phyloP scores from a whole-genome alignment of 2,113 vertebrate species.

The Morone saxatilis region DNA sequence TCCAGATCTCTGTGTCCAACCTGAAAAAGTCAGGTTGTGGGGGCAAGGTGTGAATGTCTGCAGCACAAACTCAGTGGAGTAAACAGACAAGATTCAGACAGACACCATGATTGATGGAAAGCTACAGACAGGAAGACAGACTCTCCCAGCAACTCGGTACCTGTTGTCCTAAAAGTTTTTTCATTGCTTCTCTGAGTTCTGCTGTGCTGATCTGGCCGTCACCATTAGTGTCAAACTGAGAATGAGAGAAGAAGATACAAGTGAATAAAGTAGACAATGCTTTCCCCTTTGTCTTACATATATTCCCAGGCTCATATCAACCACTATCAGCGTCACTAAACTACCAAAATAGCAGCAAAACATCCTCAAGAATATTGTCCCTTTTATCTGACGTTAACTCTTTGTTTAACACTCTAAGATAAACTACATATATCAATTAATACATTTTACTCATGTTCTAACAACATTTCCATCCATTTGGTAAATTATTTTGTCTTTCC shows the following conservation, averaged over 20 bases:
- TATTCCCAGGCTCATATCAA: neutral
- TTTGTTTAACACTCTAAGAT: neutral
- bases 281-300: neutral
- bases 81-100: conserved; percentile 14
- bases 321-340: neutral
- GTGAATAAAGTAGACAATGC: neutral
- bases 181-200: conserved; percentile 97
- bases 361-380: neutral
- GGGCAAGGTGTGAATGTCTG: conserved; percentile 28
- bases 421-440: too few species aligned
- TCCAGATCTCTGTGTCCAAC: conserved; percentile 96
- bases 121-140: neutral
- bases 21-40: conserved; percentile 68
- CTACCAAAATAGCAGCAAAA: neutral
- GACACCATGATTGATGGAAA: conserved; percentile 46
- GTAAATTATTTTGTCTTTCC: neutral
- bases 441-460: too few species aligned
- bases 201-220: conserved; percentile 97
- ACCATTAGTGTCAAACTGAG: conserved; percentile 96
- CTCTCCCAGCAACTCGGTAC: conserved; percentile 72
- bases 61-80: neutral
- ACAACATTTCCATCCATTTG: too few species aligned
- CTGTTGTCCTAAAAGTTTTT: conserved; percentile 96
- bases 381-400: neutral
- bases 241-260: conserved; percentile 12